Conservation (phyloP, 2,113 vertebrate genomes). For the Tachycineta bicolor region DNA sequence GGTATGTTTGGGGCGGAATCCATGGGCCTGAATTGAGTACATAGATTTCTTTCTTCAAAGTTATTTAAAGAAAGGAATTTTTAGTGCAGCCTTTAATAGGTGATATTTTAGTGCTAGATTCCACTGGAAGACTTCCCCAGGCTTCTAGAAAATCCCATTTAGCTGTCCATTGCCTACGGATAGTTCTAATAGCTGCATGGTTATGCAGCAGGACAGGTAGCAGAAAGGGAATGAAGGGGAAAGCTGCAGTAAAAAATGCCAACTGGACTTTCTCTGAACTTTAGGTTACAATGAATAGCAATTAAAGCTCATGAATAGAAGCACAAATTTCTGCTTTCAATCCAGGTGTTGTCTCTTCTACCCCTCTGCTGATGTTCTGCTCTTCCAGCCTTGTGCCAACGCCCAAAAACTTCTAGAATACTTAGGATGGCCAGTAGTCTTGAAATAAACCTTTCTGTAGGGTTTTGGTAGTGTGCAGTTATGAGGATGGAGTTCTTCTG, state of each 20-base stretch:
- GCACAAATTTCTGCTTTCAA: neutral
- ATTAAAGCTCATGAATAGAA: neutral
- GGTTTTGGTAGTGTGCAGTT: neutral
- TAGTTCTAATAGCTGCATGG: neutral
- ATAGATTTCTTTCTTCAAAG: neutral
- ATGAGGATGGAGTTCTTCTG: neutral
- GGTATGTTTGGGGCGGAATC: neutral
- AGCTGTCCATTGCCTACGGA: neutral
- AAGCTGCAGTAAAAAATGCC: neutral
- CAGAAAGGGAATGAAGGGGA: neutral
- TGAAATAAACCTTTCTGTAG: neutral
- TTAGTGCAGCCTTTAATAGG: slow-evolving; percentile 14
- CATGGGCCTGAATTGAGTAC: neutral
- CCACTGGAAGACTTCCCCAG: slow-evolving; percentile 3
- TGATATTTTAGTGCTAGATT: slow-evolving; percentile 17
- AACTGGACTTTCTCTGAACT: neutral
- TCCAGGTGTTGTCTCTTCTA: neutral
- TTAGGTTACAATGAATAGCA: neutral
- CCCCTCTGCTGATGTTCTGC: neutral
- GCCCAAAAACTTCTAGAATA: neutral
- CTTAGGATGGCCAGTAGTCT: neutral
- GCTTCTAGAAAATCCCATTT: slow-evolving; percentile 48
- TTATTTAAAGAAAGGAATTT: slow-evolving; percentile 46
- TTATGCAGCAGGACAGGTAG: neutral
- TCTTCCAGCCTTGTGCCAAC: neutral